Percentiles rank a stretch among this genome's conserved stretches.
phyloP scores from a whole-genome alignment of 2,113 vertebrate genomes.

The Numenius arquata region DNA sequence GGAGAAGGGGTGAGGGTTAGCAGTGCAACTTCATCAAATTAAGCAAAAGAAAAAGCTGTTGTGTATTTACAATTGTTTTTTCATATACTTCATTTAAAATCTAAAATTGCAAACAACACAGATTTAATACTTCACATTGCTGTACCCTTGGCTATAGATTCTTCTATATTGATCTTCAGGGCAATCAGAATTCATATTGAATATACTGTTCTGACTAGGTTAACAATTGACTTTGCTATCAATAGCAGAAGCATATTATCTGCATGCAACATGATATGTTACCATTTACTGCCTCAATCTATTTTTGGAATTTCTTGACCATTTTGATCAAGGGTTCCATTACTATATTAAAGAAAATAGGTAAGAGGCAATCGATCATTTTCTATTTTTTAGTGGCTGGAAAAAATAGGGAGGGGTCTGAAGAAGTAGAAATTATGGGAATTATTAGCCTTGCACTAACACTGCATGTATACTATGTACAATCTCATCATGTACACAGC shows the following conservation, averaged over 20 bases:
- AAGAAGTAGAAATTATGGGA: not conserved
- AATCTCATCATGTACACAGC: not conserved
- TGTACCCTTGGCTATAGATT: not conserved
- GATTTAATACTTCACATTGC: not conserved
- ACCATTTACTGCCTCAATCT: not conserved
- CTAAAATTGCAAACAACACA: not conserved
- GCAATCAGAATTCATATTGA: not conserved
- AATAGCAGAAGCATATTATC: not conserved
- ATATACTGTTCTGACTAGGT: not conserved
- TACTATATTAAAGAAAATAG: not conserved
- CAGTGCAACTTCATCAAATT: not conserved
- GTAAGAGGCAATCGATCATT: not conserved
- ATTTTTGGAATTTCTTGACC: not conserved
- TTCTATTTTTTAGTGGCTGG: not conserved
- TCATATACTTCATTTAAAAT: not conserved
- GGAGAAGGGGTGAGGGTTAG: not conserved
- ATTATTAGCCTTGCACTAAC: not conserved
- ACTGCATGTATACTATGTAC: not conserved
- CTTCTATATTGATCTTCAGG: not conserved
- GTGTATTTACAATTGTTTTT: not conserved
- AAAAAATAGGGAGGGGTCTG: not conserved
- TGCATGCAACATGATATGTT: not conserved
- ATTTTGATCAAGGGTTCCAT: not conserved
- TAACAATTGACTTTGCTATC: not conserved
- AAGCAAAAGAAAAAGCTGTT: not conserved